These are phyloP conservation scores for Caretta caretta DNA, from an alignment of 2,113 vertebrate genomes.

Conservation along the genomic window DNA sequence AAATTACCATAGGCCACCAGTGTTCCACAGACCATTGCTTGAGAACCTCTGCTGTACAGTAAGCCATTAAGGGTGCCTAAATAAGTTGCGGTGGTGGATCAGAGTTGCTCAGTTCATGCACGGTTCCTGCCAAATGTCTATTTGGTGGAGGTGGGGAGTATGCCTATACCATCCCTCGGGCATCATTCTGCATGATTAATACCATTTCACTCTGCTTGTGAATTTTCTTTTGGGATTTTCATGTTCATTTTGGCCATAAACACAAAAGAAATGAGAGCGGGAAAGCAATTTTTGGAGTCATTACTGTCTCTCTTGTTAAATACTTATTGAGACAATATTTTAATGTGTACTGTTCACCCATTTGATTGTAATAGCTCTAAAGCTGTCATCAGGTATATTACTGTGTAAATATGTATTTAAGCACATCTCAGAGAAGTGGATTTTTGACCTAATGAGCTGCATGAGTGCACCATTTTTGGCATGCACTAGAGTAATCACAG, in stretches of 20 bases:
- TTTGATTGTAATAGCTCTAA: background rate
- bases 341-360: background rate
- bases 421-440: background rate
- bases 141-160: background rate
- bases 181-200: background rate
- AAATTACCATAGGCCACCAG: background rate
- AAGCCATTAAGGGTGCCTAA: background rate
- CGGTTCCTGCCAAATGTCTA: fast-evolving
- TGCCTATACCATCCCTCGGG: background rate
- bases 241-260: background rate
- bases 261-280: background rate
- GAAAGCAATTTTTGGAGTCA: background rate
- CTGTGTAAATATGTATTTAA: constrained; percentile 2
- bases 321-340: fast-evolving
- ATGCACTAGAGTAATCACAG: background rate
- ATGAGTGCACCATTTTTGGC: background rate
- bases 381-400: constrained; percentile 23
- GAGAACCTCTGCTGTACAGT: background rate
- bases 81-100: fast-evolving
- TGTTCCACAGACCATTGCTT: background rate
- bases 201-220: constrained; percentile 7
- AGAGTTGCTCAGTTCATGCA: fast-evolving
- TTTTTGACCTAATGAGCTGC: background rate
- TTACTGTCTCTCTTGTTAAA: background rate
- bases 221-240: constrained; percentile 17